Conservation (phyloP, 2,113 vertebrate genomes). For the Apus apus region DNA sequence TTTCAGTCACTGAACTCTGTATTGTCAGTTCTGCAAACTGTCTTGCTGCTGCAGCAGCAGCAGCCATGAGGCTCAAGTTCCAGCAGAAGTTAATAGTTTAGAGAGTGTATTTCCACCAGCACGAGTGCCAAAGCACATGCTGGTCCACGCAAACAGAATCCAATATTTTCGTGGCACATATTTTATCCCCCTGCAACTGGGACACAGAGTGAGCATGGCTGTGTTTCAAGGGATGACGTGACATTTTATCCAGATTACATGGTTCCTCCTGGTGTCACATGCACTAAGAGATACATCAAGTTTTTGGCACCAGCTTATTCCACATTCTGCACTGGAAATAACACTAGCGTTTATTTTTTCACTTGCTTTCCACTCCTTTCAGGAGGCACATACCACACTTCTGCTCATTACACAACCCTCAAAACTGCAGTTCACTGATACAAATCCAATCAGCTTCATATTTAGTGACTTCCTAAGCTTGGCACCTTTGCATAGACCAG, state of each 20-base stretch:
- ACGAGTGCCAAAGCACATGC: neutral
- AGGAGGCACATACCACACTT: neutral
- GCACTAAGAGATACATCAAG: neutral
- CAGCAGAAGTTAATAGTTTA: neutral
- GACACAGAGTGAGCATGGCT: neutral
- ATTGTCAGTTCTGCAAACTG: neutral
- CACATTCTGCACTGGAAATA: conserved; percentile 15
- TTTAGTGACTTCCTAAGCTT: neutral
- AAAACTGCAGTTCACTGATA: neutral
- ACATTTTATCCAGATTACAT: conserved; percentile 10
- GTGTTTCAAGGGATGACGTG: neutral
- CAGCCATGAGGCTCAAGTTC: neutral
- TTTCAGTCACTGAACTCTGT: neutral
- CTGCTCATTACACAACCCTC: neutral
- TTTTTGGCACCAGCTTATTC: conserved; percentile 14
- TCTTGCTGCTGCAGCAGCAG: neutral
- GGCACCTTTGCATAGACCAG: neutral
- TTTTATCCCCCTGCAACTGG: neutral
- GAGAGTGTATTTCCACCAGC: neutral
- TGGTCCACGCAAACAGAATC: neutral
- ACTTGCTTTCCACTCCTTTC: neutral
- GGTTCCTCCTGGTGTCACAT: neutral
- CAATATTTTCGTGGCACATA: neutral
- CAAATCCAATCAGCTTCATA: neutral
- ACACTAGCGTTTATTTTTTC: neutral